Percentiles rank a stretch among this genome's conserved stretches.
These are phyloP conservation scores for Polyommatus iphigenia DNA, from an alignment of 2,888 invertebrate species.

Conservation along the genomic window DNA sequence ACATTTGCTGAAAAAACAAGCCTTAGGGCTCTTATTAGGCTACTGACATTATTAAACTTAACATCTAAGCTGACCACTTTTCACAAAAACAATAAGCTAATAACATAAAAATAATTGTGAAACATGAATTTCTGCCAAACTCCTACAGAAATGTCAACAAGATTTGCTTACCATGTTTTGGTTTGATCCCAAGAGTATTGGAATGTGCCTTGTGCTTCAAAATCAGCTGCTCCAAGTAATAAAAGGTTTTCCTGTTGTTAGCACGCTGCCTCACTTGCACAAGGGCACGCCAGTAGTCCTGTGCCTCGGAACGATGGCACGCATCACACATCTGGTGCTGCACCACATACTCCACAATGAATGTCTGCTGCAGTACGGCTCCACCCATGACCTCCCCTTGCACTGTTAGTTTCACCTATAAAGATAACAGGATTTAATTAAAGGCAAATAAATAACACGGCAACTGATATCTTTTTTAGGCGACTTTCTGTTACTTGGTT, in stretches of 20 bases:
- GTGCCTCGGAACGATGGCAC: slow-evolving; percentile 97
- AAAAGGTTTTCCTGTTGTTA: slow-evolving; percentile 98
- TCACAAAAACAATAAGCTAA: too few relatives aligned
- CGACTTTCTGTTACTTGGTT: too few relatives aligned
- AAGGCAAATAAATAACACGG: too few relatives aligned
- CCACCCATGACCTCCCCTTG: slow-evolving; percentile 97
- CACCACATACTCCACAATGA: slow-evolving; percentile 95
- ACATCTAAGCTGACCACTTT: too few relatives aligned
- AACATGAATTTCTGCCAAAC: not conserved
- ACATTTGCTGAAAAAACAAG: too few relatives aligned
- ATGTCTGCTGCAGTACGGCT: slow-evolving; percentile 95
- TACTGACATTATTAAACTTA: too few relatives aligned
- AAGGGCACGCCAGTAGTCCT: slow-evolving; percentile 97
- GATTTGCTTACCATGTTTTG: slow-evolving; percentile 83
- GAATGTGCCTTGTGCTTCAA: slow-evolving; percentile 97
- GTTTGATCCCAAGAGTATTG: slow-evolving; percentile 93
- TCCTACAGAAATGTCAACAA: not conserved
- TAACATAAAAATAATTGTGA: too few relatives aligned
- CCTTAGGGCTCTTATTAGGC: too few relatives aligned
- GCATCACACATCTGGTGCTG: slow-evolving; percentile 98
- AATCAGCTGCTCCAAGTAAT: slow-evolving; percentile 97
- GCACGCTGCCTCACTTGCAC: slow-evolving; percentile 93
- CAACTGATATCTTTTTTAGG: too few relatives aligned
- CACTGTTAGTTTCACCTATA: slow-evolving; percentile 91
- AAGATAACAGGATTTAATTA: slow-evolving; percentile 26